phyloP scores from a whole-genome alignment of 2,888 invertebrate genomes.

The Sthenelais limicola region DNA sequence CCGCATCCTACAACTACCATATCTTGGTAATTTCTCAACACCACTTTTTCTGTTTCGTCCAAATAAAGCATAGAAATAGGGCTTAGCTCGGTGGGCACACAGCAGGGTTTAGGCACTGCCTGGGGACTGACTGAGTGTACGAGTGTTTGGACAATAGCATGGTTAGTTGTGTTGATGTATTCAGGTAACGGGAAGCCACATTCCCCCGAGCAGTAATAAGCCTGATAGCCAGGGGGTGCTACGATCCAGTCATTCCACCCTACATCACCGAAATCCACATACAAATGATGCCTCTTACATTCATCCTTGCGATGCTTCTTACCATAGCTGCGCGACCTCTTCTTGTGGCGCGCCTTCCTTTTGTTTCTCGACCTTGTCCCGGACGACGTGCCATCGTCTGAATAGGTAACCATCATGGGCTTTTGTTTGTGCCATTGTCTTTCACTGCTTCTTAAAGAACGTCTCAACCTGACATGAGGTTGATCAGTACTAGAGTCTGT shows the following conservation, averaged over 20 bases:
- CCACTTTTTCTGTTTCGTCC: slow-evolving; percentile 94
- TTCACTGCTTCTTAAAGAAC: slow-evolving; percentile 55
- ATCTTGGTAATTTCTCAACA: slow-evolving; percentile 98
- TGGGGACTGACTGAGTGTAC: slow-evolving; percentile 94
- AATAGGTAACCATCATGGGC: slow-evolving; percentile 39
- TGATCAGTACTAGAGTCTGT: slow-evolving; percentile 52
- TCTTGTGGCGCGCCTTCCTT: slow-evolving; percentile 74
- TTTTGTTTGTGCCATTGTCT: slow-evolving; percentile 27
- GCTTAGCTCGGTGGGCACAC: slow-evolving; percentile 94
- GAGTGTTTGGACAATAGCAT: slow-evolving; percentile 97
- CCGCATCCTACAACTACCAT: slow-evolving; percentile 99
- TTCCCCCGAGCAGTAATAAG: slow-evolving; percentile 95
- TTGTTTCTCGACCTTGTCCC: slow-evolving; percentile 56
- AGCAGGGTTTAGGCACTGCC: slow-evolving; percentile 95
- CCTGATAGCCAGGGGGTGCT: slow-evolving; percentile 95
- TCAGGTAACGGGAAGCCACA: slow-evolving; percentile 95
- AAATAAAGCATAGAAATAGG: slow-evolving; percentile 97
- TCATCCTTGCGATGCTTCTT: slow-evolving; percentile 69
- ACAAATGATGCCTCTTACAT: slow-evolving; percentile 90
- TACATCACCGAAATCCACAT: slow-evolving; percentile 95
- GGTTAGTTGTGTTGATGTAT: slow-evolving; percentile 96
- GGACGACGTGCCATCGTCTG: not conserved
- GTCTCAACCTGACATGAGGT: slow-evolving; percentile 66
- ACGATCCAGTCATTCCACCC: slow-evolving; percentile 99
- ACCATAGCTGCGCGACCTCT: slow-evolving; percentile 77